Percentiles rank a stretch among this genome's conserved stretches.
Conservation (phyloP, 2,888 invertebrate genomes). For the Volucella bombylans region DNA sequence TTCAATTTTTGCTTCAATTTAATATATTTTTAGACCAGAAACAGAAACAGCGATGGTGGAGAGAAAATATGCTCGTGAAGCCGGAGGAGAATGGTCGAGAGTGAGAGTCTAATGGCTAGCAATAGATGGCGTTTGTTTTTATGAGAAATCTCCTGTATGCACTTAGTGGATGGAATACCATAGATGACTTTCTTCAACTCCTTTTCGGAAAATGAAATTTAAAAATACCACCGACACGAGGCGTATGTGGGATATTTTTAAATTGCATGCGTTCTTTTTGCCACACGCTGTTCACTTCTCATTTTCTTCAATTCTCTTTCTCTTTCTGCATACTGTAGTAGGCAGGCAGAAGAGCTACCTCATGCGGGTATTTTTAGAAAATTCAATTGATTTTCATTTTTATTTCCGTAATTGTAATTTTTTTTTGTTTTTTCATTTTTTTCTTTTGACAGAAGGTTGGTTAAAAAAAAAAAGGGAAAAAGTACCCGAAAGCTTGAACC, state of each 20-base stretch:
- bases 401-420: background rate
- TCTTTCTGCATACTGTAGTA: conserved; percentile 37
- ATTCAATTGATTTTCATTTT: conserved; percentile 42
- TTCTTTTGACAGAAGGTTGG: conserved; percentile 39
- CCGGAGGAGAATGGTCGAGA: background rate
- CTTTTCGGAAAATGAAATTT: too few relatives aligned
- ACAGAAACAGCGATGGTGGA: background rate
- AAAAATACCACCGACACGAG: conserved; percentile 48
- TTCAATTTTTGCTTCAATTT: conserved; percentile 9
- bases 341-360: conserved; percentile 51
- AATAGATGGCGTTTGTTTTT: too few relatives aligned
- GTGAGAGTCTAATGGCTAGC: background rate
- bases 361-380: conserved; percentile 62
- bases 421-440: background rate
- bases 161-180: too few relatives aligned
- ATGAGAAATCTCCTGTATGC: too few relatives aligned
- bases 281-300: conserved; percentile 35
- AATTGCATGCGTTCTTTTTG: conserved; percentile 41
- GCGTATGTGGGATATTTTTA: conserved; percentile 58
- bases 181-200: too few relatives aligned
- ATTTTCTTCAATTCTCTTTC: conserved; percentile 2
- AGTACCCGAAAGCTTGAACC: background rate
- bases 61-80: background rate
- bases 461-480: background rate
- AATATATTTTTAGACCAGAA: conserved; percentile 41